Evolutionary conservation across 2,113 vertebrate species (phyloP).

Genomic region (Rhabdornis inornatus): DNA sequence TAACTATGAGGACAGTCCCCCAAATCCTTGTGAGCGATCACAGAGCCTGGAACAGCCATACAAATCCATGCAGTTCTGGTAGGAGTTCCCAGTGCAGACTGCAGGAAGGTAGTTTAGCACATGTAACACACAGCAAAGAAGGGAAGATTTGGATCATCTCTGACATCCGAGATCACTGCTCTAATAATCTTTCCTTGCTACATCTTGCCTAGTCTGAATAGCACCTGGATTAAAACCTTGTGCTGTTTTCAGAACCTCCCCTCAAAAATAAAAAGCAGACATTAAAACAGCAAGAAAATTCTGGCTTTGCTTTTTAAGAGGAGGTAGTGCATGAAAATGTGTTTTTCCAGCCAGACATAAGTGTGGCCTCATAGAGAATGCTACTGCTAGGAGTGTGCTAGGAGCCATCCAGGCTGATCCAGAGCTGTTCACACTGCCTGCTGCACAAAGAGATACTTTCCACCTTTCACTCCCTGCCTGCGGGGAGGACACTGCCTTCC

Average conservation of each 20-base stretch:
- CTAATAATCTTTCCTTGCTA: background rate
- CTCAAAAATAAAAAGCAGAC: background rate
- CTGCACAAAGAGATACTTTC: background rate
- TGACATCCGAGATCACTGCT: background rate
- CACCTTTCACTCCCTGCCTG: background rate
- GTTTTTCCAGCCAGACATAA: background rate
- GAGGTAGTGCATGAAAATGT: background rate
- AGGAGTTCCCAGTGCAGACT: background rate
- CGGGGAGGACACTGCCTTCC: rapidly evolving
- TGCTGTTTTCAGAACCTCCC: background rate
- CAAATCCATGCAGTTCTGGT: background rate
- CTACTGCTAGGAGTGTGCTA: background rate
- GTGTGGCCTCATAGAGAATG: rapidly evolving
- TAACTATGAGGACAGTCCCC: background rate
- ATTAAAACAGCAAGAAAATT: background rate
- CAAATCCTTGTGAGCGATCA: background rate
- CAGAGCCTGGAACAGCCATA: background rate
- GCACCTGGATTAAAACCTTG: background rate
- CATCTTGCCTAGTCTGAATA: background rate
- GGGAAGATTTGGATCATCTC: background rate
- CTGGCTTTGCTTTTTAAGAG: background rate
- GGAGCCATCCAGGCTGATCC: background rate
- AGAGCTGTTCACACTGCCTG: background rate
- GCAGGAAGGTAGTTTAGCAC: background rate
- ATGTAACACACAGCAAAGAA: background rate